These are phyloP conservation scores for Steinernema feltiae DNA, from an alignment of 1,140 invertebrate species.

Conservation along the genomic window DNA sequence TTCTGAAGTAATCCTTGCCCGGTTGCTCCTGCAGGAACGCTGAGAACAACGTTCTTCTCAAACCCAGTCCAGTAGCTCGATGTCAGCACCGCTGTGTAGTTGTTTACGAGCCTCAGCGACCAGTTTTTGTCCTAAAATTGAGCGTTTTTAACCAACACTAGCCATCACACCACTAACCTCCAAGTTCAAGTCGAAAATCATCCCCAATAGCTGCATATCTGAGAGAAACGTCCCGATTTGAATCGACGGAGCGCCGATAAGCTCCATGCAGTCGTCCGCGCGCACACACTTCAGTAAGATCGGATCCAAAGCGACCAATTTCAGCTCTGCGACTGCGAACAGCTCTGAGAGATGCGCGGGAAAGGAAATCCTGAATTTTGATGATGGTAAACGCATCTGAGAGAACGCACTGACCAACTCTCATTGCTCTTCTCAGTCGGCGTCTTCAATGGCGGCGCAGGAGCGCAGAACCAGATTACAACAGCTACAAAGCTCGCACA, in stretches of 20 bases:
- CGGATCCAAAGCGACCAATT: background rate
- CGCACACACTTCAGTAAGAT: background rate
- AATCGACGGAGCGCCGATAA: background rate
- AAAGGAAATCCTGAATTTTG: too few relatives aligned
- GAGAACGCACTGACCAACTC: too few relatives aligned
- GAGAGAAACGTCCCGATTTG: background rate
- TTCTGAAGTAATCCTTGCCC: background rate
- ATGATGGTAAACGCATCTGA: too few relatives aligned
- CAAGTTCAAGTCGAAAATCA: background rate
- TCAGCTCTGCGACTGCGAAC: background rate
- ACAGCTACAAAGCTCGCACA: too few relatives aligned
- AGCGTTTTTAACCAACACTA: background rate
- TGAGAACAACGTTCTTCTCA: background rate
- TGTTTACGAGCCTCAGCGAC: background rate
- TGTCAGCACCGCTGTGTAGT: background rate
- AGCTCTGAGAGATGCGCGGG: background rate
- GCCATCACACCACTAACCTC: background rate
- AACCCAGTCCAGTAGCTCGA: background rate
- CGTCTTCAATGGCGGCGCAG: too few relatives aligned
- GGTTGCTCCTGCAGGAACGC: background rate
- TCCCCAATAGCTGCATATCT: background rate
- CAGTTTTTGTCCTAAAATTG: background rate
- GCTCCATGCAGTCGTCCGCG: background rate
- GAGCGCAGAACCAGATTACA: too few relatives aligned
- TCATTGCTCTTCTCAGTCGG: too few relatives aligned